These are phyloP conservation scores for Sylvilagus floridanus DNA, from an alignment of 2,797 vertebrate species.

Conservation along the genomic window DNA sequence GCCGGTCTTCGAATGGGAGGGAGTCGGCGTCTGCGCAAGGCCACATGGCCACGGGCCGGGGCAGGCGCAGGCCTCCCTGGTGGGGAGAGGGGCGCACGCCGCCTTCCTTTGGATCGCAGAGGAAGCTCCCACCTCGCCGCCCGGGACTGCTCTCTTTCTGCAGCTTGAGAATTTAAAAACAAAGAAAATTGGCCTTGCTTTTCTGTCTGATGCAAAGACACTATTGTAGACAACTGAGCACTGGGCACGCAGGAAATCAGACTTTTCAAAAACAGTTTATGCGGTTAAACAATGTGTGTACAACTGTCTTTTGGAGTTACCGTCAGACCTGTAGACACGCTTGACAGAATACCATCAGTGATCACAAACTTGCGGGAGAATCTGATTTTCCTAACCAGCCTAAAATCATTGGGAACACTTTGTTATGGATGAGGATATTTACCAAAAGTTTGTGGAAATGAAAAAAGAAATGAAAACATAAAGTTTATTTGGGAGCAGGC, in stretches of 20 bases:
- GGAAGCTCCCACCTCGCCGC: slow-evolving; percentile 84
- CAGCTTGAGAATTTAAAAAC: slow-evolving; percentile 87
- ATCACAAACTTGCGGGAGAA: not conserved
- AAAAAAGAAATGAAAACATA: no score
- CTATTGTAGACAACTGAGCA: not conserved
- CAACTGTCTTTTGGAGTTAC: not conserved
- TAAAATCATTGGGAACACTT: not conserved
- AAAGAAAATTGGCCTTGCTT: slow-evolving; percentile 55
- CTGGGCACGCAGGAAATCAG: not conserved
- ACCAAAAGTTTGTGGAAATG: no score
- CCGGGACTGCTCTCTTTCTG: slow-evolving; percentile 90
- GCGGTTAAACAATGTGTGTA: not conserved
- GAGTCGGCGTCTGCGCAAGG: slow-evolving; percentile 93
- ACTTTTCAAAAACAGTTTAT: not conserved
- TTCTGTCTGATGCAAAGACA: not conserved
- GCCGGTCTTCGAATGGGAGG: slow-evolving; percentile 89
- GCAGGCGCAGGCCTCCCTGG: slow-evolving; percentile 88
- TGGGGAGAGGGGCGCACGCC: slow-evolving; percentile 83
- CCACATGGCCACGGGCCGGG: slow-evolving; percentile 84
- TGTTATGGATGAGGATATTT: no score
- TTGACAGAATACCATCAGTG: not conserved
- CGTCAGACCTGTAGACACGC: not conserved
- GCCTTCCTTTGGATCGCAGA: slow-evolving; percentile 88
- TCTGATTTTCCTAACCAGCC: not conserved
- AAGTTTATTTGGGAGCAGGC: no score